Base-by-base conservation (phyloP, 2,113 vertebrate genomes). In the Cathartes aura region DNA sequence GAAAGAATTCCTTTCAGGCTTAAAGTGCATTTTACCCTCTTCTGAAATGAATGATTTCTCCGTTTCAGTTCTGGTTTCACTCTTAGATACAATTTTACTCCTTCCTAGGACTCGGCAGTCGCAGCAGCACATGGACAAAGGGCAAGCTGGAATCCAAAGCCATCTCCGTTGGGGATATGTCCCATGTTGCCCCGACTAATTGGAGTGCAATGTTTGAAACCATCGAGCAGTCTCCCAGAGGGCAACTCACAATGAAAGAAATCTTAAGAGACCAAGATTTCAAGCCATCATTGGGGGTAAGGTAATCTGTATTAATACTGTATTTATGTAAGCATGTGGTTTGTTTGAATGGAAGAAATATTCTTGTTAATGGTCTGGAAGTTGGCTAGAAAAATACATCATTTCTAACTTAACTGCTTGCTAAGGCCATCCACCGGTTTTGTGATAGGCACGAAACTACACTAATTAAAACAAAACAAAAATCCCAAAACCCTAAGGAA, bases 121-220 rank as follows among this genome's bases (percentile, higher is more conserved):
- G 8, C 64, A 90, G 87, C 58, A 92, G 64, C 74, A 70, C 30
- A 2, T 20, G 22, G 84, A 40, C 66, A 70, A 43, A 92, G 11
- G 74, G 89, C 42, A 92, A 55, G 38, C 43, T 8, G 38, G 70
- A 75, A 60, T 47, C 71, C 90, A 70, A 63, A 55, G 47, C 78
- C 53, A 24, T 34, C 58, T 83, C 34, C 2, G 6, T 2, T 23
- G 30, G 24, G 42, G 83, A 93, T 20, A 29, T 7, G 34, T 87
- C 94, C 68, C 34, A 17, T 34, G 73, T 87, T 27, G n/a, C 72
- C 34, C 92, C 55, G 2, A 26, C 88, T 85, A 98, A 98, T 82
- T 48, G 38, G 78, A 96, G 94, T 85, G 96, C 98, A 48, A 6
- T 96, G 52, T 98, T 98, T 97, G 97, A 97, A 94, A 90, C 81